A percentile compares a stretch with the other conserved stretches of the same genome.
Conservation (phyloP, 2,113 vertebrate genomes). For the Crotalus viridis region DNA sequence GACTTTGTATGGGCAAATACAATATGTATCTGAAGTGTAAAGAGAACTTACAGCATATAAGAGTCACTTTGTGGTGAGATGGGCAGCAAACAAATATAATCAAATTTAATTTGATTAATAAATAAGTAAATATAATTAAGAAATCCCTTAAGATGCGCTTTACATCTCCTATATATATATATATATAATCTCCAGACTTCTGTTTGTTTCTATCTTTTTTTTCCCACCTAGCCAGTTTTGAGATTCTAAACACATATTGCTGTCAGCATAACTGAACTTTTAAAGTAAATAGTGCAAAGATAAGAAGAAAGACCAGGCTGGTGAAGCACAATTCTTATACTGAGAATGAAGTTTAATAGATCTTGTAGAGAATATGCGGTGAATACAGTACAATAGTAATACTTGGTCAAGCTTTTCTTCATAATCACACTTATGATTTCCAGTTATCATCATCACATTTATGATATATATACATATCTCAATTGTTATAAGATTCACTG, state of each 20-base stretch:
- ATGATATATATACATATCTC: neutral
- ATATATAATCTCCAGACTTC: fast-evolving
- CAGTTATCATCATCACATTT: neutral
- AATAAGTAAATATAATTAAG: neutral
- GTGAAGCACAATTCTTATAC: fast-evolving
- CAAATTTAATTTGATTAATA: no score
- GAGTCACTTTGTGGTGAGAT: neutral
- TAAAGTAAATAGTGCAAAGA: neutral
- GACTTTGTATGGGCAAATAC: neutral
- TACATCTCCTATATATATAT: neutral
- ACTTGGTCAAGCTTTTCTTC: neutral
- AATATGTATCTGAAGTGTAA: neutral
- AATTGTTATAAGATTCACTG: neutral
- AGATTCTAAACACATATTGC: fast-evolving
- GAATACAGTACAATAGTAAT: neutral
- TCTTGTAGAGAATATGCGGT: neutral
- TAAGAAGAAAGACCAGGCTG: fast-evolving
- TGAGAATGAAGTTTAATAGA: neutral
- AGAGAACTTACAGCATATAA: neutral
- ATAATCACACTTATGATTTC: neutral
- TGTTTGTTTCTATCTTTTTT: neutral
- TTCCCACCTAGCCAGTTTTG: no score
- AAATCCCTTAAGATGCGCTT: neutral
- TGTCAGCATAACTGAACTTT: neutral
- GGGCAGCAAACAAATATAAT: neutral